Base-by-base conservation (phyloP, 2,113 vertebrate genomes). In the Lagopus muta region DNA sequence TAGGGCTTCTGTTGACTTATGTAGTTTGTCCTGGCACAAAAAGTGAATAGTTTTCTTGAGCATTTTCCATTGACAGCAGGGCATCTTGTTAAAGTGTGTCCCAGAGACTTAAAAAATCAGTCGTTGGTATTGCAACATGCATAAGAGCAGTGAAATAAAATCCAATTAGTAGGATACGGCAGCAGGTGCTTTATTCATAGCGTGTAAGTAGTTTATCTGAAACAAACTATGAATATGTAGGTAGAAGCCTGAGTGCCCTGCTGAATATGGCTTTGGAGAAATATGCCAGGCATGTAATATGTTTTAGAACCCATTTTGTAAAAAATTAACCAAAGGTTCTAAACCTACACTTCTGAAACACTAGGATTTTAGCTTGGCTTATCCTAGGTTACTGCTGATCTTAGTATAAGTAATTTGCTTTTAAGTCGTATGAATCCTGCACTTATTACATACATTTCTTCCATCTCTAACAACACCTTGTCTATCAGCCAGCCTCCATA, bases 101-200 rank as follows among this genome's bases (percentile, higher is more conserved):
- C 12, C 36, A 71, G 55, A 80, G 65, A 9, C 5, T 8, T 73
- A 19, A 87, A 84, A 75, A 72, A 30, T 43, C 82, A 62, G 9
- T 57, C 6, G 65, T 54, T 20, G 61, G 20, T 67, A 8, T 85
- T 79, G 58, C 67, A 75, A 58, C 2, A 3, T 13, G 54, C 47
- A 17, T 27, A 34, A 67, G 11, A 80, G 20, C 48, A 78, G 25
- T 12, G 73, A 71, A 71, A 43, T 48, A 6, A 65, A 86, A 80
- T 76, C 16, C 38, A 40, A 6, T 73, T 83, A 34, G n/a, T 66
- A 67, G 3, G 1, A 6, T 28, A 24, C 0, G 0, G 25, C 40
- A 45, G 42, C 36, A 32, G 22, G 52, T 48, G 18, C 19, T 58
- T 65, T 92, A 20, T 13, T 13, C 3, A 1, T 36, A 71, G 30